Evolutionary conservation across 2,797 vertebrate species (phyloP).

Genomic region (Gallinago nigripennis): DNA sequence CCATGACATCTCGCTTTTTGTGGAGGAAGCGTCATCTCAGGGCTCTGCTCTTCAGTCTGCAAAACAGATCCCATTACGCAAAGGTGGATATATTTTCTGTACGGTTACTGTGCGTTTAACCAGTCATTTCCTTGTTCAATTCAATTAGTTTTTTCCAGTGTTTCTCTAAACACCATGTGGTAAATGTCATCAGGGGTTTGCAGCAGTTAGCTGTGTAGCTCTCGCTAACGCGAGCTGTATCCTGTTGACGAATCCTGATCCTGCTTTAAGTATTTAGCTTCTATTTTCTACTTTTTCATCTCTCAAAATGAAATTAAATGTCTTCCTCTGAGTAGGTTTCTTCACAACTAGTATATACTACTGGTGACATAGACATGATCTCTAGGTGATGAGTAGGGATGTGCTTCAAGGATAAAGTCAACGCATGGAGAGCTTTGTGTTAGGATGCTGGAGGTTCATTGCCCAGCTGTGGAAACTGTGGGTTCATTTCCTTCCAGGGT

Average conservation of each 20-base stretch:
- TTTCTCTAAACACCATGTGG: background rate
- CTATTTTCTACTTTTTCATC: constrained; percentile 39
- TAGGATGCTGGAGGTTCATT: background rate
- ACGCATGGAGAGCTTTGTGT: background rate
- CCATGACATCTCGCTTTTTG: background rate
- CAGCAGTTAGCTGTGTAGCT: background rate
- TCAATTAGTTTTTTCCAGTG: background rate
- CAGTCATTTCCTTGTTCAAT: background rate
- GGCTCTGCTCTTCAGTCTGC: background rate
- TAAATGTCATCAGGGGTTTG: background rate
- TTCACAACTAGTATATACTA: background rate
- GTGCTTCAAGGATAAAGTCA: background rate
- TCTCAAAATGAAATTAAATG: constrained; percentile 33
- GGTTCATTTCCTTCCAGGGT: background rate
- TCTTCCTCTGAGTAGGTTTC: background rate
- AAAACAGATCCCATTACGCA: background rate
- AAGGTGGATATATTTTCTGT: background rate
- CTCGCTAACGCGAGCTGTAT: background rate
- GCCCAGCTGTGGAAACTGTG: background rate
- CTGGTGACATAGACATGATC: background rate
- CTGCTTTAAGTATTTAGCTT: constrained; percentile 28
- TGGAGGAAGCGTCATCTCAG: background rate
- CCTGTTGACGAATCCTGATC: background rate
- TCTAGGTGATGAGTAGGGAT: background rate
- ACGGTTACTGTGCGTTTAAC: background rate